Base-by-base conservation (phyloP, 92 coral and sea anemone genomes). In the Porites rus region DNA sequence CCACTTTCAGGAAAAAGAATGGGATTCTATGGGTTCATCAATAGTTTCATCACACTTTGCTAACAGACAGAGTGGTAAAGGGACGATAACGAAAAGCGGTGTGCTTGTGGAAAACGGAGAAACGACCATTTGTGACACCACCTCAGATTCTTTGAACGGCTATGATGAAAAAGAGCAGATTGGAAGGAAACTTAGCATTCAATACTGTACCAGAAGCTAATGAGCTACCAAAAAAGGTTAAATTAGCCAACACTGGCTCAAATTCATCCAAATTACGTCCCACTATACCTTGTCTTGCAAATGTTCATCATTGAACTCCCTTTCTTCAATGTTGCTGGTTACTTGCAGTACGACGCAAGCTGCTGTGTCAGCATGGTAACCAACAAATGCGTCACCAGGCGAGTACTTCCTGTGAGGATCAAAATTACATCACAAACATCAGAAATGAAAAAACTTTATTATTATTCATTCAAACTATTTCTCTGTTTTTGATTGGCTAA, bases 341-440 rank as follows among this genome's bases (percentile, higher is more conserved):
- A 96, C 95, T 78, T 92, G 93, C 51, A 96, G 82, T 18, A 96
- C 92, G 7, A 93, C 95, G 9, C 95, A 78, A 16, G 96, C 93
- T 53, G 93, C 66, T 4, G 95, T 92, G 78, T 95, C 94, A 12
- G 84, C 92, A 76, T 95, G 96, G 87, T 86, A 95, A 76, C 98
- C 98, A 78, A 93, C 98, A 88, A 95, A 95, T 8, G 96, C 92
- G 68, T 95, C 98, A 12, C 94, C 98, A 21, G 89, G 83, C 4
- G 82, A 81, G 84, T 91, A 95, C 65, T 84, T 81, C 71, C 94
- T 93, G 78, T 1, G n/a, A 20, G 11, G 28, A 46, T 6, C 51
- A 63, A 75, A 66, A 38, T 22, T 13, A 22, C 16, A 14, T 1
- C 11, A 14, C 4, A 71, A 28, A 21, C 11, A 2, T 38, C 46